A percentile compares a stretch with the other conserved stretches of the same genome.
These are phyloP conservation scores for Jaculus jaculus DNA, from an alignment of 2,113 vertebrate genomes.

Conservation along the genomic window DNA sequence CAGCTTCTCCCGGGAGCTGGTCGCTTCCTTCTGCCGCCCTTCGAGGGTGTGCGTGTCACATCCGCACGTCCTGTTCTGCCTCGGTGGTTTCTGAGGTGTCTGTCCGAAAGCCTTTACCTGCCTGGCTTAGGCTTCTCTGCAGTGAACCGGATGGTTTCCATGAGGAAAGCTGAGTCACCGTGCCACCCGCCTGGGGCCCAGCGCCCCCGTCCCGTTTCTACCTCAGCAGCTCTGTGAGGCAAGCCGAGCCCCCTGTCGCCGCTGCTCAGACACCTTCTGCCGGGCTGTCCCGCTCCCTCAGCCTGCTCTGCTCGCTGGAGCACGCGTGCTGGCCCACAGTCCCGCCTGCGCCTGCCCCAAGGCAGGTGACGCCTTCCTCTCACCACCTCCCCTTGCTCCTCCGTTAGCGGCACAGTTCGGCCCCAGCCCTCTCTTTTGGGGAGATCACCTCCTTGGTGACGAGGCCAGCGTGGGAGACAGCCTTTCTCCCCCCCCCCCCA, in stretches of 20 bases:
- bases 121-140: neutral
- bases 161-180: neutral
- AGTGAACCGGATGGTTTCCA: neutral
- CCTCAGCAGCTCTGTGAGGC: neutral
- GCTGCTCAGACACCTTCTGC: no score
- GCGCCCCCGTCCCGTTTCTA: neutral
- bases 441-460: neutral
- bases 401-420: neutral
- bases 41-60: fast-evolving
- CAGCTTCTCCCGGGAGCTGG: neutral
- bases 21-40: neutral
- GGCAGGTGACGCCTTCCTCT: neutral
- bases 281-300: no score
- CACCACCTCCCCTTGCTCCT: neutral
- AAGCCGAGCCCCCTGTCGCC: no score
- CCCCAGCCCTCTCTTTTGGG: neutral
- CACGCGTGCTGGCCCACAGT: fast-evolving
- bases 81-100: neutral
- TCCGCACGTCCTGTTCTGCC: neutral
- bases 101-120: neutral
- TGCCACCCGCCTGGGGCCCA: neutral
- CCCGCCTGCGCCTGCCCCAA: neutral
- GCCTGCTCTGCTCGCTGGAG: neutral
- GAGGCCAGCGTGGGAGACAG: neutral
- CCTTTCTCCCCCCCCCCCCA: neutral